Percentiles rank a stretch among this genome's conserved stretches.
Conservation (phyloP, 2,113 vertebrate species). For the Vidua macroura region DNA sequence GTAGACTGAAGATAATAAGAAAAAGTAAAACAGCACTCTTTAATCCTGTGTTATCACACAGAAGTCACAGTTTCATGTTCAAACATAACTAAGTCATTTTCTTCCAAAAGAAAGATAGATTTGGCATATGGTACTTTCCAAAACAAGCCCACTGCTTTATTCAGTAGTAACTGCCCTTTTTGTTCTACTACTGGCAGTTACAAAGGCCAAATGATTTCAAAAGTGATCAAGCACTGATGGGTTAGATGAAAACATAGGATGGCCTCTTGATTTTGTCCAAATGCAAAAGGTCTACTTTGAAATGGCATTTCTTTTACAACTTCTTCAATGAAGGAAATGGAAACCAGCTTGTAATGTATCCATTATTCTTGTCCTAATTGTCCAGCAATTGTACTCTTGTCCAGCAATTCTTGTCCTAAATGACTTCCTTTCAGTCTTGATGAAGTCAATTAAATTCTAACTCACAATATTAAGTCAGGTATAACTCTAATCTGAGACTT, state of each 20-base stretch:
- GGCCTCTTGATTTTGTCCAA: background rate
- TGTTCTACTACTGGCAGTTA: background rate
- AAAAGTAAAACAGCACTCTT: slow-evolving; percentile 32
- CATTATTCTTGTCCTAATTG: background rate
- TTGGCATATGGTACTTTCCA: background rate
- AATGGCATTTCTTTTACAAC: background rate
- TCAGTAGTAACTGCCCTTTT: background rate
- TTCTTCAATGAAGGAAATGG: slow-evolving; percentile 5
- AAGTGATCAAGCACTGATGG: background rate
- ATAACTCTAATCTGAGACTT: background rate
- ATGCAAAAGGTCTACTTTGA: background rate
- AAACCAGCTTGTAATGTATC: background rate
- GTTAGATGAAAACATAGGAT: background rate
- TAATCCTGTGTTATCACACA: slow-evolving; percentile 8
- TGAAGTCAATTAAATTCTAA: background rate
- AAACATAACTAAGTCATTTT: slow-evolving; percentile 31
- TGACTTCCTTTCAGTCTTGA: background rate
- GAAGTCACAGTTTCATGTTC: slow-evolving; percentile 5
- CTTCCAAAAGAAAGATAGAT: background rate
- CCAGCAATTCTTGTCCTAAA: background rate
- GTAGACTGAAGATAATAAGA: slow-evolving; percentile 25
- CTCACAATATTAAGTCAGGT: background rate
- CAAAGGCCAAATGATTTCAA: background rate
- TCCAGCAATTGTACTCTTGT: background rate
- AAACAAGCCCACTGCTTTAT: background rate